Conservation (phyloP, 2,888 invertebrate species). For the Cerceris rybyensis region DNA sequence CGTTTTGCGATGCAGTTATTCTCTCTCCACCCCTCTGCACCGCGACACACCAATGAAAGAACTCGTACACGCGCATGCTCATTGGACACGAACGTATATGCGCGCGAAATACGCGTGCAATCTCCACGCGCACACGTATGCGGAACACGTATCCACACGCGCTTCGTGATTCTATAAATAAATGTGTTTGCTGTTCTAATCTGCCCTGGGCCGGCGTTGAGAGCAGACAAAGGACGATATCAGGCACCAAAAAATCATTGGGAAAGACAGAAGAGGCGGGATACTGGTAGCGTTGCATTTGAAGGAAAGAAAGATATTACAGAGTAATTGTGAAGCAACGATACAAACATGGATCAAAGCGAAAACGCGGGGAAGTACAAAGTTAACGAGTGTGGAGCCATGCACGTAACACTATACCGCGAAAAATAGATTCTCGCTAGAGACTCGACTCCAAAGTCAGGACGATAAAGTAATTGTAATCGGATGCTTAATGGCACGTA, state of each 20-base stretch:
- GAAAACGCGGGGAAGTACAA: not conserved
- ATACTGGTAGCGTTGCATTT: not conserved
- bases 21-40: conserved; percentile 13
- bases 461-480: conserved; percentile 46
- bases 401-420: conserved; percentile 50
- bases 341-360: not conserved
- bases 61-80: conserved; percentile 15
- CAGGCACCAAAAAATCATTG: conserved; percentile 57
- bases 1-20: conserved; percentile 58
- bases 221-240: conserved; percentile 67
- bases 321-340: not conserved
- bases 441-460: conserved; percentile 30
- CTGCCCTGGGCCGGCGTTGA: conserved; percentile 61
- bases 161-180: conserved; percentile 71
- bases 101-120: no score
- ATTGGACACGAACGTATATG: conserved; percentile 1
- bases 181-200: conserved; percentile 69
- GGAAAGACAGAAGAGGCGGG: conserved; percentile 32
- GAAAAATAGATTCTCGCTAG: conserved; percentile 56
- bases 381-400: conserved; percentile 11
- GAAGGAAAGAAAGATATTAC: not conserved
- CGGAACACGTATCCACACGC: conserved; percentile 36
- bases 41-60: conserved; percentile 9
- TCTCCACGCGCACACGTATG: conserved; percentile 18
- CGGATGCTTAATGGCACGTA: conserved; percentile 30